Evolutionary conservation across 37 sponge, comb jelly and placozoan species (phyloP).

Genomic region (Spongilla lacustris): DNA sequence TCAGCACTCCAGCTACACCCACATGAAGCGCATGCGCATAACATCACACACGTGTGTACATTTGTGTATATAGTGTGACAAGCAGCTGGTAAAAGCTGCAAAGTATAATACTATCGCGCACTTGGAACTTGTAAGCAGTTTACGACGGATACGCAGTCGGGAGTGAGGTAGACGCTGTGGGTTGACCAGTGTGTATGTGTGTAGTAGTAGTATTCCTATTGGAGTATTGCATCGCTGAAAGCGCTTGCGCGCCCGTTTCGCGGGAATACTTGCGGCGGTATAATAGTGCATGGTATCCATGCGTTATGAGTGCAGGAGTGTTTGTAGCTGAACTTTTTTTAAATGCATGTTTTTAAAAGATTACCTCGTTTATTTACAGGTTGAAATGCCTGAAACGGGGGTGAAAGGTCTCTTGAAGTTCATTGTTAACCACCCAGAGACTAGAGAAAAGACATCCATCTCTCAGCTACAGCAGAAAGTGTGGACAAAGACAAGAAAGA

Average conservation of each 20-base stretch:
- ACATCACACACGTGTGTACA: not conserved
- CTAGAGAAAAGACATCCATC: conserved; percentile 26
- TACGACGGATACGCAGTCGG: not conserved
- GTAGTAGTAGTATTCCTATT: not conserved
- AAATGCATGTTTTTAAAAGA: not conserved
- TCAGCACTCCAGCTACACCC: not conserved
- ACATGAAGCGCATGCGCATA: not conserved
- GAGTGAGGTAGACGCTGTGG: not conserved
- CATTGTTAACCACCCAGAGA: conserved; percentile 23
- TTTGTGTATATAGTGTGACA: not conserved
- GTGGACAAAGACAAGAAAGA: conserved; percentile 6
- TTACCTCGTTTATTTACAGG: not conserved
- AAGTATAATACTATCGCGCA: not conserved
- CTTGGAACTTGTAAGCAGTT: not conserved
- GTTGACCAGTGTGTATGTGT: no score
- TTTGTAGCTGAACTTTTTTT: no score
- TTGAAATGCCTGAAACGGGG: conserved; percentile 22
- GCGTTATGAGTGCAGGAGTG: no score
- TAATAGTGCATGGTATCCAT: no score
- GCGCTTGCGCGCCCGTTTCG: not conserved
- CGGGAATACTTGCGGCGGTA: no score
- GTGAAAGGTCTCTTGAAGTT: conserved; percentile 28
- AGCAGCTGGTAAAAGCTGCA: not conserved
- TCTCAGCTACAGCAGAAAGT: conserved; percentile 6
- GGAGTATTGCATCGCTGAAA: not conserved